Conservation (phyloP, 2,888 invertebrate species). For the Pandemis cinnamomeana region DNA sequence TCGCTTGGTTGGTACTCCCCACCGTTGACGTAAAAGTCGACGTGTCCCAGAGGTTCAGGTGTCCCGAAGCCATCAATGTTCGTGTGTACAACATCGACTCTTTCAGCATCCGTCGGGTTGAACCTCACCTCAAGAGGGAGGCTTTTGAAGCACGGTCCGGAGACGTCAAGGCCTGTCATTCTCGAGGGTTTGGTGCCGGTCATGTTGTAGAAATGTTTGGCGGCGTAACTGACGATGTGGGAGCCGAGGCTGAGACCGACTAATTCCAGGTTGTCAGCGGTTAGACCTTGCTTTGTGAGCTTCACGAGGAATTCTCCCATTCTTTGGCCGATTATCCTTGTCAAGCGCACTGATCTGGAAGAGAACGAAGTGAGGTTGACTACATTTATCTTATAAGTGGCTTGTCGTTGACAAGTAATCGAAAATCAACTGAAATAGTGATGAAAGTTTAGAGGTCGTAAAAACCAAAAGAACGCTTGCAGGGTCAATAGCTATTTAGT, state of each 20-base stretch:
- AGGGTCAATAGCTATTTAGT: no score
- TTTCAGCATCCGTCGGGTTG: slow-evolving; percentile 58
- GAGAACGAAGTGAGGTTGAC: not conserved
- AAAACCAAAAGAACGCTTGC: no score
- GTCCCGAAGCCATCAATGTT: slow-evolving; percentile 80
- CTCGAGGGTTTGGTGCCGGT: slow-evolving; percentile 69
- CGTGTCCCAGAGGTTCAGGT: slow-evolving; percentile 70
- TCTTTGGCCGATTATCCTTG: slow-evolving; percentile 64
- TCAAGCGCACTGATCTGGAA: slow-evolving; percentile 72
- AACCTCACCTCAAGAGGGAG: slow-evolving; percentile 61
- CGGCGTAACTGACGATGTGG: slow-evolving; percentile 65
- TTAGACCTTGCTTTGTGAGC: slow-evolving; percentile 61
- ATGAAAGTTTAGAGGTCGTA: no score
- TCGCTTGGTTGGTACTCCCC: slow-evolving; percentile 76
- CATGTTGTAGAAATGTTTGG: slow-evolving; percentile 65
- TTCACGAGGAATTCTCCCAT: slow-evolving; percentile 70
- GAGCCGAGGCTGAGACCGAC: slow-evolving; percentile 73
- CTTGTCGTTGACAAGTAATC: no score
- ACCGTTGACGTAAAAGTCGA: slow-evolving; percentile 76
- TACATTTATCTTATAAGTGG: no score
- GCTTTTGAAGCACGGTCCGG: slow-evolving; percentile 73
- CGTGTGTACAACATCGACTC: slow-evolving; percentile 72
- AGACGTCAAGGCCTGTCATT: slow-evolving; percentile 74
- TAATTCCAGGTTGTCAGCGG: slow-evolving; percentile 66
- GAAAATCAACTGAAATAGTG: no score